Conservation (phyloP, 2,797 vertebrate genomes). For the Pseudochromis fuscus region DNA sequence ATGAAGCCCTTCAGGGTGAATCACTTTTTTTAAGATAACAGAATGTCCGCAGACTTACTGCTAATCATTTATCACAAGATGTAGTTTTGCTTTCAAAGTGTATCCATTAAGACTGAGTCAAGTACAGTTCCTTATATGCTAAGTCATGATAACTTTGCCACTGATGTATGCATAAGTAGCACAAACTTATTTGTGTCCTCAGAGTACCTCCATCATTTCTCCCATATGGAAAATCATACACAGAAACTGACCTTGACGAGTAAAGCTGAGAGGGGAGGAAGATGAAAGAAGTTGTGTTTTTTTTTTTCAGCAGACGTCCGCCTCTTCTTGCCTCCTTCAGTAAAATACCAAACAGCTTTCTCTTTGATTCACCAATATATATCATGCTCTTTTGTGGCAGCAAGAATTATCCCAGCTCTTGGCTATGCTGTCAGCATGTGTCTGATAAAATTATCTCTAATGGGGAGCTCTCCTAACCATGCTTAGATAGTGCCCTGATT, state of each 20-base stretch:
- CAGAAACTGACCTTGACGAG: constrained; percentile 16
- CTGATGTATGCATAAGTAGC: constrained; percentile 15
- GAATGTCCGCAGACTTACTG: neutral
- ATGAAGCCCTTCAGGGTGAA: constrained; percentile 3
- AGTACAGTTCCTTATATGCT: neutral
- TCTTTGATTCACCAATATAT: neutral
- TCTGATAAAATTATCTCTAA: neutral
- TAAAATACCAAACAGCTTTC: neutral
- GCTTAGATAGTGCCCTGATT: neutral
- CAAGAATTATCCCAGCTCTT: neutral
- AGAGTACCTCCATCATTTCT: constrained; percentile 9
- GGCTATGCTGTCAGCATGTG: neutral
- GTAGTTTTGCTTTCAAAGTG: neutral
- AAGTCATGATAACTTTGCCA: constrained; percentile 16
- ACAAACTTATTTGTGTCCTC: constrained; percentile 14
- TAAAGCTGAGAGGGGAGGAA: neutral
- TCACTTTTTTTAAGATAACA: constrained; percentile 2
- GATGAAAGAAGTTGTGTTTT: neutral
- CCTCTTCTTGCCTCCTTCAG: neutral
- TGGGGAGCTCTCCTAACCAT: neutral
- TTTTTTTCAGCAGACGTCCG: neutral
- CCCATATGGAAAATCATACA: constrained; percentile 1
- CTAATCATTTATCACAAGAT: neutral
- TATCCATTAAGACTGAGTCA: neutral
- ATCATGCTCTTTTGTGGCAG: neutral